Evolutionary conservation across 2,113 vertebrate species (phyloP).

Genomic region (Carassius auratus): DNA sequence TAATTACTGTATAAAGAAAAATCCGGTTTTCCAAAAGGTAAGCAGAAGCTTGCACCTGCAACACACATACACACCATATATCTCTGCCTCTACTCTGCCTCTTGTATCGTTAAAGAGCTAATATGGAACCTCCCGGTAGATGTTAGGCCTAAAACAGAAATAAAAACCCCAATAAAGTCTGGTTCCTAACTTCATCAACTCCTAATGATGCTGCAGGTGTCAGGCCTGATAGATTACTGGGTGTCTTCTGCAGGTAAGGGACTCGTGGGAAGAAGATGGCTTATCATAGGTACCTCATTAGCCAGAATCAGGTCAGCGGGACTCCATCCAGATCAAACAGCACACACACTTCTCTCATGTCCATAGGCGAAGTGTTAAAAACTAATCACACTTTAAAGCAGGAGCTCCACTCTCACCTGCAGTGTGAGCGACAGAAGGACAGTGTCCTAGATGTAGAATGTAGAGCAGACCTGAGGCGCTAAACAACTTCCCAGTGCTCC

Average conservation of each 20-base stretch:
- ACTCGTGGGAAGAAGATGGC: slow-evolving; percentile 52
- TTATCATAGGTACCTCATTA: slow-evolving; percentile 70
- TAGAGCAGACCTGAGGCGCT: slow-evolving; percentile 24
- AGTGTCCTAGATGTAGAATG: slow-evolving; percentile 45
- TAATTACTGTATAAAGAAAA: neutral
- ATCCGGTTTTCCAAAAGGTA: neutral
- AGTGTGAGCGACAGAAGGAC: slow-evolving; percentile 19
- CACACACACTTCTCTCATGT: slow-evolving; percentile 62
- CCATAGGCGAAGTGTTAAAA: slow-evolving; percentile 26
- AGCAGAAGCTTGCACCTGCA: slow-evolving; percentile 27
- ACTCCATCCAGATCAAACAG: slow-evolving; percentile 44
- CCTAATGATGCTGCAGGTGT: slow-evolving; percentile 67
- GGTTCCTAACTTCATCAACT: slow-evolving; percentile 64
- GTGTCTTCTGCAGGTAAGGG: slow-evolving; percentile 46
- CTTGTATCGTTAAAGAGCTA: slow-evolving; percentile 31
- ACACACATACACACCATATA: slow-evolving; percentile 10
- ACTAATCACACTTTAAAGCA: slow-evolving; percentile 44
- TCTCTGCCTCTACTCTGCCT: neutral
- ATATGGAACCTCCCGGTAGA: slow-evolving; percentile 45
- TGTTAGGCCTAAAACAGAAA: slow-evolving; percentile 51
- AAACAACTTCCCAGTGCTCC: slow-evolving; percentile 4
- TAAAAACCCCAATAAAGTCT: slow-evolving; percentile 53
- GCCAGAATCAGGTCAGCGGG: slow-evolving; percentile 67
- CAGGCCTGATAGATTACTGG: slow-evolving; percentile 62
- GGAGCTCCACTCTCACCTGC: slow-evolving; percentile 20